Evolutionary conservation across 1,140 invertebrate genomes (phyloP), one percentile per base, ranked within the genome.

Genomic region (Yoshiicerus persimilis): DNA sequence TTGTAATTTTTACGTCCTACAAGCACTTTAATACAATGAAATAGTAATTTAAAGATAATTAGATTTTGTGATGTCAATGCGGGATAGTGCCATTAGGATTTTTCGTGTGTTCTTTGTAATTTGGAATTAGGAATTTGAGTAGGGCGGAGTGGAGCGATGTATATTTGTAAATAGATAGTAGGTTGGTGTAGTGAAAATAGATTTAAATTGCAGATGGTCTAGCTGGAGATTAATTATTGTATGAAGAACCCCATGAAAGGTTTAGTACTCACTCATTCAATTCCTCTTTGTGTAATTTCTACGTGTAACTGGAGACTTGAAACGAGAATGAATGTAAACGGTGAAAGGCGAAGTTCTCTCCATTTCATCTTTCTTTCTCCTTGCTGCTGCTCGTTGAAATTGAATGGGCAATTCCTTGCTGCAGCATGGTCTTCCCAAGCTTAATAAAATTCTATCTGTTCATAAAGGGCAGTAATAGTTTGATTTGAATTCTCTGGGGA

Each of bases 201-300:
- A 70, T 70, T 70, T 70, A 70, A 70, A 70, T 70, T 16, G 25
- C 16, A 27, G 66, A 70, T 56, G 47, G 41, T 56, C 66, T 16
- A 27, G 25, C 66, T 30, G 25, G 27, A 70, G 66, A 70, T 70
- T 70, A 70, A 70, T 70, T 70, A 70, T 30, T 70, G 66, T 70
- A 70, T 70, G 66, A 70, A 70, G 66, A 30, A 70, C 66, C 66
- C 66, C 30, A 30, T 70, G 66, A 70, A 70, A 70, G 66, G 66
- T 70, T 70, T 70, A 70, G 27, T 70, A 30, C 27, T 30, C 66
- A 70, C 66, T 70, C 66, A 80, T 36, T 80, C 75, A 80, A 80
- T 80, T 80, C 30, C 75, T 80, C 75, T 80, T 80, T 70, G 66
- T 70, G 66, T 30, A 70, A 70, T 70, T 80, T 80, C 75, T 36